A percentile compares a stretch with the other conserved stretches of the same genome.
These are phyloP conservation scores for Busseola fusca DNA, from an alignment of 2,888 invertebrate genomes.

Conservation along the genomic window DNA sequence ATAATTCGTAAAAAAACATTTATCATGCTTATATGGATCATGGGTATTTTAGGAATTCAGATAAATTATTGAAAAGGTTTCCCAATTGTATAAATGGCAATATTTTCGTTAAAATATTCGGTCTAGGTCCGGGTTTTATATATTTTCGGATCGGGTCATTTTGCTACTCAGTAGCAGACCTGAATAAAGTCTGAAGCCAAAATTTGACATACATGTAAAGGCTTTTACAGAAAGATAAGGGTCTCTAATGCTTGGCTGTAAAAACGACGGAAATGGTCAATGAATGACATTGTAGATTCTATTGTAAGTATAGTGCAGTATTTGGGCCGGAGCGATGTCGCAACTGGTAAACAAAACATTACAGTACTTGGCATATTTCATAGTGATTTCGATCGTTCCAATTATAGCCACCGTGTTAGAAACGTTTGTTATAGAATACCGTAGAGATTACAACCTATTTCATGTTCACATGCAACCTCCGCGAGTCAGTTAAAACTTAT, in stretches of 20 bases:
- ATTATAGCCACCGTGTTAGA: no score
- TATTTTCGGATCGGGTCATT: background rate
- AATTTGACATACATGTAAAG: constrained; percentile 8
- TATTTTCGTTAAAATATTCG: constrained; percentile 23
- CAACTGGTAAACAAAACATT: no score
- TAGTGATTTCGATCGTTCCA: no score
- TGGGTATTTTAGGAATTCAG: background rate
- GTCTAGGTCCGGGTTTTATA: background rate
- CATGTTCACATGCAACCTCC: no score
- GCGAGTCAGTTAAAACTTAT: no score
- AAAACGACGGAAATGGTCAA: background rate
- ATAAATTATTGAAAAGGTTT: constrained; percentile 9
- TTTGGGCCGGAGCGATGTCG: no score
- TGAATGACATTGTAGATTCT: background rate
- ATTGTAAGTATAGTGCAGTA: background rate
- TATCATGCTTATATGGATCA: background rate
- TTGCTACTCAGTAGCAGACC: constrained; percentile 7
- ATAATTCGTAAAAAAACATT: background rate
- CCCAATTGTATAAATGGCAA: background rate
- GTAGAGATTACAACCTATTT: no score
- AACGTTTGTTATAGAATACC: no score
- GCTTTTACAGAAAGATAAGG: constrained; percentile 26
- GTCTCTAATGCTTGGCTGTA: background rate
- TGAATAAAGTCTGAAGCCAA: background rate
- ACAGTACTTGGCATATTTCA: no score